Evolutionary conservation across 2,888 invertebrate species (phyloP).

Genomic region (Orthonychiurus folsomi): DNA sequence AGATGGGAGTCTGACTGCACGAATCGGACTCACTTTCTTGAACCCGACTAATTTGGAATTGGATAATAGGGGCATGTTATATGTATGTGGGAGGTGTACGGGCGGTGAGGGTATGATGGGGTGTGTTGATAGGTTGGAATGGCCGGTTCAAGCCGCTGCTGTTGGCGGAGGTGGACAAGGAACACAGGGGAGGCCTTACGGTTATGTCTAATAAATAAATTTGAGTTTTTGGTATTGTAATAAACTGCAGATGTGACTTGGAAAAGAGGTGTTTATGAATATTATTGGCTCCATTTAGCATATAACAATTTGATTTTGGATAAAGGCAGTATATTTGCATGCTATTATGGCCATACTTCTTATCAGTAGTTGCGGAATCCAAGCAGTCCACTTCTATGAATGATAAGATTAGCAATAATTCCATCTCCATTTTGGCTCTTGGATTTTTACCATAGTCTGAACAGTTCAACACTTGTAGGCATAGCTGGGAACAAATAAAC

Average conservation of each 20-base stretch:
- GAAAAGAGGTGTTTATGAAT: not conserved
- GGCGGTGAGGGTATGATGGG: conserved; percentile 21
- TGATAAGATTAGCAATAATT: no score
- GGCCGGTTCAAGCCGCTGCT: conserved; percentile 23
- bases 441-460: no score
- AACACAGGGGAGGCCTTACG: not conserved
- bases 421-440: no score
- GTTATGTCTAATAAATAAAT: not conserved
- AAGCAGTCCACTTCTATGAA: no score
- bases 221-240: not conserved
- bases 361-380: no score
- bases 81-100: conserved; percentile 28
- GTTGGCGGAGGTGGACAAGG: conserved; percentile 15
- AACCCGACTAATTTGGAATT: conserved; percentile 35
- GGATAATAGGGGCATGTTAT: conserved; percentile 28
- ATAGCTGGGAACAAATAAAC: no score
- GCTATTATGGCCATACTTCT: no score
- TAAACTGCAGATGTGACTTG: not conserved
- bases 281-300: no score
- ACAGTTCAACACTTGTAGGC: no score
- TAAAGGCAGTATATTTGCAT: no score
- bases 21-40: conserved; percentile 25
- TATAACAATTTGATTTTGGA: no score
- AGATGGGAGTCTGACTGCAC: conserved; percentile 21
- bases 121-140: conserved; percentile 26